phyloP scores from a whole-genome alignment of 2,888 invertebrate genomes.

The Bhutanitis thaidina region DNA sequence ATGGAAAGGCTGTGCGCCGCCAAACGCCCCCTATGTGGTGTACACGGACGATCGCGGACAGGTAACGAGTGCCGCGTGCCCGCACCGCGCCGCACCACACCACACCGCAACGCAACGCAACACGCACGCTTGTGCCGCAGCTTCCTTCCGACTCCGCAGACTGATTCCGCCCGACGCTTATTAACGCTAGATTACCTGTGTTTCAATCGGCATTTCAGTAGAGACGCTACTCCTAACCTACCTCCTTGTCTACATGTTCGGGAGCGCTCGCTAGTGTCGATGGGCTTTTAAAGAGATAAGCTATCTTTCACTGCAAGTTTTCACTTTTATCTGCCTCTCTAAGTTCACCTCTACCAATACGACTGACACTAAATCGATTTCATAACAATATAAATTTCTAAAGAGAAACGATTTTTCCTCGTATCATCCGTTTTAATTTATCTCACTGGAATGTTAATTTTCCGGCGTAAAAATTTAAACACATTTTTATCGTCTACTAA shows the following conservation, averaged over 20 bases:
- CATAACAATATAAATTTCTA: not conserved
- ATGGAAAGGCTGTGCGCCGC: conserved; percentile 84
- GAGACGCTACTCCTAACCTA: conserved; percentile 1
- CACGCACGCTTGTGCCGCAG: conserved; percentile 31
- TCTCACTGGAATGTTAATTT: not conserved
- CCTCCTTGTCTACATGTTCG: conserved; percentile 24
- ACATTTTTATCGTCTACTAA: not conserved
- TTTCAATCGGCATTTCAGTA: not conserved
- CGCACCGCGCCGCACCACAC: conserved; percentile 22
- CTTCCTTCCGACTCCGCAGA: conserved; percentile 16
- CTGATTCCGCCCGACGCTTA: conserved; percentile 31
- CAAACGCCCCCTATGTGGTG: conserved; percentile 95
- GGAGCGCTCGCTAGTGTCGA: conserved; percentile 30
- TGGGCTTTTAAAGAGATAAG: conserved; percentile 21
- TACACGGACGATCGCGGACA: conserved; percentile 98
- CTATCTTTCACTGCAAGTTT: conserved; percentile 29
- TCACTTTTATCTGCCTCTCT: conserved; percentile 22
- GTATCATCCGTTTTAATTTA: not conserved
- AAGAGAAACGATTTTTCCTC: not conserved
- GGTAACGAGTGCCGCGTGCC: conserved; percentile 84
- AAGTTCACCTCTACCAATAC: conserved; percentile 17
- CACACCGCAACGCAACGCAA: conserved; percentile 14
- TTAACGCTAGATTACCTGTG: conserved; percentile 30
- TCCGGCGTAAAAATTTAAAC: not conserved
- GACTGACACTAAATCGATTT: not conserved